phyloP scores from a whole-genome alignment of 53 echinoderm and acorn worm species.

The Astropecten irregularis region DNA sequence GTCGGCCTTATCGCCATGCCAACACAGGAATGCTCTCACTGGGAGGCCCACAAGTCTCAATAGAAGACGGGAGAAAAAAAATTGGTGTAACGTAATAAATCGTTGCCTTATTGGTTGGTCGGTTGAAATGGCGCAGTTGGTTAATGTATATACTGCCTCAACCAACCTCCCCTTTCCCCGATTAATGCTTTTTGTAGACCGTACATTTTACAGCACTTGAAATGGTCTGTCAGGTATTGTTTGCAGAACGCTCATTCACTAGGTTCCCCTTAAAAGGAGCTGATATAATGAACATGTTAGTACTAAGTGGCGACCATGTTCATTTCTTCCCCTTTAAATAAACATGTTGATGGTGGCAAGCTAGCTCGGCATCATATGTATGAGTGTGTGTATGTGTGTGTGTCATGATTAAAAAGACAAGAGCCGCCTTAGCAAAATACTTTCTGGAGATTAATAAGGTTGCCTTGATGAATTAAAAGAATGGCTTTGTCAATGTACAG shows the following conservation, averaged over 20 bases:
- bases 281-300: constrained; percentile 21
- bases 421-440: neutral
- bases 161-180: neutral
- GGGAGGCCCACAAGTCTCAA: too few species aligned
- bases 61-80: too few species aligned
- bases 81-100: constrained; percentile 5
- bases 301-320: constrained; percentile 47
- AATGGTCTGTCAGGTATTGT: constrained; percentile 30
- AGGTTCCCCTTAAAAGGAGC: constrained; percentile 3
- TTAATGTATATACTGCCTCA: constrained; percentile 19
- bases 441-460: constrained; percentile 1
- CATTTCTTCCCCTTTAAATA: constrained; percentile 1
- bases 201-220: constrained; percentile 26
- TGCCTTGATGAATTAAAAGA: constrained; percentile 8
- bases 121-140: constrained; percentile 7
- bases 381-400: neutral
- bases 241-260: constrained; percentile 35
- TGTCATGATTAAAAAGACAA: constrained; percentile 6
- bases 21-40: constrained; percentile 37
- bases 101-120: neutral
- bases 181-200: constrained; percentile 28
- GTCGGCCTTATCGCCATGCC: constrained; percentile 12
- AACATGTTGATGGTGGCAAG: neutral
- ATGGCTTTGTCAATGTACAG: neutral
- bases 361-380: too few species aligned